Evolutionary conservation across 2,797 vertebrate genomes (phyloP), one percentile per base, ranked within the genome.

Genomic region (Heliangelus exortis): DNA sequence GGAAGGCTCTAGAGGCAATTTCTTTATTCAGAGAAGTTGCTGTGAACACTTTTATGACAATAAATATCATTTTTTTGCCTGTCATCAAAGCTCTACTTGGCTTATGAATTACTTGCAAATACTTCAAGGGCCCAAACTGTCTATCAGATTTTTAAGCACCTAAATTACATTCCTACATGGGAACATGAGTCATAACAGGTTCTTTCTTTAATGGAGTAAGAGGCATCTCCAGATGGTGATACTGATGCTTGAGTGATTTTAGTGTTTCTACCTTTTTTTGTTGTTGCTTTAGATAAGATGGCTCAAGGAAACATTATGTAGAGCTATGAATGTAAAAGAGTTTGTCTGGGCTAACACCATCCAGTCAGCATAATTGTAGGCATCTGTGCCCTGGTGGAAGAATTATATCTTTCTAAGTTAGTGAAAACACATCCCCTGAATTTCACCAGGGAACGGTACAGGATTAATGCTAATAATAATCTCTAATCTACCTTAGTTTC

Each of bases 11-110:
- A 89, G 48, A 93, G 57, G 78, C 47, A 88, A 91, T 79, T 84
- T 73, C 86, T 96, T 95, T 78, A 91, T 89, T 92, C 51, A 76
- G 69, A 79, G 68, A 91, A 94, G 67, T 65, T 96, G 65, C 89
- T 89, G 74, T 81, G 73, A 96, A 93, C 54, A 90, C 25, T 45
- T 6, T 72, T 55, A 81, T 13, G 72, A 77, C 72, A 95, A 54
- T 0, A 90, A 51, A 41, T 41, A 41, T 41, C n/a, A 5, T 41
- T 41, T 36, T 33, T 68, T 87, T 77, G 80, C 25, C 41, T 87
- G 74, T 71, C 59, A 91, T 47, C 89, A 91, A 59, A 81, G 65
- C 43, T 45, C 29, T 15, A n/a, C 20, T 25, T 80, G 89, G 22
- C n/a, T 91, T n/a, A 41, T 6, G 4, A 80, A 85, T 5, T 51